Evolutionary conservation across 2,113 vertebrate genomes (phyloP).

Genomic region (Scomber japonicus): DNA sequence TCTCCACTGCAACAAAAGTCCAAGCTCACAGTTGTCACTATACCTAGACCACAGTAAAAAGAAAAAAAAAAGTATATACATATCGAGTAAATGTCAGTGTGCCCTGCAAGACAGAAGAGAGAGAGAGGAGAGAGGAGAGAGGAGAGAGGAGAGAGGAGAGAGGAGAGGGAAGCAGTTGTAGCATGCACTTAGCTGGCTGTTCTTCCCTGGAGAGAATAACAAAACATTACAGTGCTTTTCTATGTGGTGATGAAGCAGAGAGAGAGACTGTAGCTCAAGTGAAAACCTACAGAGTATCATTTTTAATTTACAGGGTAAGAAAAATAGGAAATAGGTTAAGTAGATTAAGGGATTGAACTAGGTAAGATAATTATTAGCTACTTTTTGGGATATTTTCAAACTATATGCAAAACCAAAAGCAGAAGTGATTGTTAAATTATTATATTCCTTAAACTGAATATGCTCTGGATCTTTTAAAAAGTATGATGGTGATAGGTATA

Average conservation of each 20-base stretch:
- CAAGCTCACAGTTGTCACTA: slow-evolving; percentile 39
- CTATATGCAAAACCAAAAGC: too few relatives aligned
- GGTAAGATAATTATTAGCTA: too few relatives aligned
- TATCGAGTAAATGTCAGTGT: slow-evolving; percentile 68
- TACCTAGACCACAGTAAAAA: slow-evolving; percentile 41
- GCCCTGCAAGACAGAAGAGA: slow-evolving; percentile 32
- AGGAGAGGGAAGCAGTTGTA: slow-evolving; percentile 29
- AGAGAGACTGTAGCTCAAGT: slow-evolving; percentile 12
- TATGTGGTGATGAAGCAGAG: slow-evolving; percentile 47
- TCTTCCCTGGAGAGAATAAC: slow-evolving; percentile 44
- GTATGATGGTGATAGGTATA: too few relatives aligned
- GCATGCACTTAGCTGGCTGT: slow-evolving; percentile 49
- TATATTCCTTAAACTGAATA: too few relatives aligned
- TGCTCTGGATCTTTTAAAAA: too few relatives aligned
- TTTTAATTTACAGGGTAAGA: neutral
- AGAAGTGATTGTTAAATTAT: too few relatives aligned
- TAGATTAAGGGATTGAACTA: too few relatives aligned
- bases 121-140: slow-evolving; percentile 20
- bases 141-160: neutral
- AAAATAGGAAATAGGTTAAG: too few relatives aligned
- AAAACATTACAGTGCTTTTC: slow-evolving; percentile 43
- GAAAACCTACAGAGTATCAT: neutral
- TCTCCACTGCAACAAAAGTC: slow-evolving; percentile 32
- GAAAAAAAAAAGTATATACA: slow-evolving; percentile 22
- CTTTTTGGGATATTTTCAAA: too few relatives aligned